Base-by-base conservation (phyloP, 2,797 vertebrate species). In the Coranthus polyacanthus region DNA sequence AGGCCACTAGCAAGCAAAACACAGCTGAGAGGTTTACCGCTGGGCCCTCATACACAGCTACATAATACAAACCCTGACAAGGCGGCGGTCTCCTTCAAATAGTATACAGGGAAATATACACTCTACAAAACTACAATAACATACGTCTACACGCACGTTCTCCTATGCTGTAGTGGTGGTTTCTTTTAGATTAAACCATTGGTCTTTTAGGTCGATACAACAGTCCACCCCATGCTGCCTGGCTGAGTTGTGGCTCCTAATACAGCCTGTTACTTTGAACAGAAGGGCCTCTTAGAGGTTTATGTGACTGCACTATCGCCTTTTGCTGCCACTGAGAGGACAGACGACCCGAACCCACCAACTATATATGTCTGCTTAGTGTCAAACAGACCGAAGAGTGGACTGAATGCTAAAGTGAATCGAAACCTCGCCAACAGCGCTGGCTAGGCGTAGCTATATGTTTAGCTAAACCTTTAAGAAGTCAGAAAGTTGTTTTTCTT, bases 11-110 rank as follows among this genome's bases (percentile, higher is more conserved):
- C 82, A 26, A 89, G 75, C 77, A 80, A 85, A 92, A 91, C 88
- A 89, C 90, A 81, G 89, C 82, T 83, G 80, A 84, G 81, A 88
- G 78, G 68, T 78, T 88, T 70, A 86, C 78, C 77, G 79, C 53
- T 75, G 82, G 91, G 90, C 88, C 90, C 79, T 66, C 45, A 6
- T 15, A 29, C 74, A 26, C 59, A 24, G 61, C 81, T 72, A 72
- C 83, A 84, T 70, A 59, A 63, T 50, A 54, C 46, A 50, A 51
- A 58, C 47, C 20, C 39, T 38, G 46, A 47, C 42, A 43, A 38
- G n/a, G 41, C 44, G 15, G 37, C 6, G 39, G 3, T n/a, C 32
- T 20, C 17, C 45, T 52, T 10, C 15, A 32, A 41, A 22, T 4
- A 15, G 12, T 6, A 17, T 20, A n/a, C 15, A 4, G 10, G 6